Percentiles rank a stretch among this genome's conserved stretches.
Evolutionary conservation across 2,113 vertebrate genomes (phyloP).

Genomic region (Echinops telfairi): DNA sequence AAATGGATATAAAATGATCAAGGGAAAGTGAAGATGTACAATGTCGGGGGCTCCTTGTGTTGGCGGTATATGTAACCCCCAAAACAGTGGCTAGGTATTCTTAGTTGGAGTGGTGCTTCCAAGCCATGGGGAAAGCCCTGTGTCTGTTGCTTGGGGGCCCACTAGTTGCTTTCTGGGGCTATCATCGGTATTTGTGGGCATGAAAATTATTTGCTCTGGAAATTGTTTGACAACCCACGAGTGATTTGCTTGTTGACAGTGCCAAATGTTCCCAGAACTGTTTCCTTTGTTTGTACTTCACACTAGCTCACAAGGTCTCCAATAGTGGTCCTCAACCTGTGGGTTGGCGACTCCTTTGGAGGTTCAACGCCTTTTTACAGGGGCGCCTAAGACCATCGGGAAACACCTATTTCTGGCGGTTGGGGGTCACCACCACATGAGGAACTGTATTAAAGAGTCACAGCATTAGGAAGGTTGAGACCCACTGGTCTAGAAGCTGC

Average conservation of each 20-base stretch:
- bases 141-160: conserved; percentile 31
- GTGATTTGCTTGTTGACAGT: conserved; percentile 25
- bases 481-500: background rate
- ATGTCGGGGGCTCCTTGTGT: background rate
- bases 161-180: conserved; percentile 4
- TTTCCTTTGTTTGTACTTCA: conserved; percentile 52
- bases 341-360: too few relatives aligned
- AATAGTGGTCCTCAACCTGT: background rate
- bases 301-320: conserved; percentile 10
- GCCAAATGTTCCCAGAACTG: background rate
- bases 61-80: background rate
- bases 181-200: conserved; percentile 62
- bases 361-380: too few relatives aligned
- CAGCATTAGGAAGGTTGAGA: too few relatives aligned
- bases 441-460: too few relatives aligned
- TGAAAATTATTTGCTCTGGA: conserved; percentile 48
- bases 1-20: conserved; percentile 43
- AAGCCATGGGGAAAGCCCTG: background rate
- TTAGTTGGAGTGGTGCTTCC: background rate
- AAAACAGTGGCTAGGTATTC: conserved; percentile 7
- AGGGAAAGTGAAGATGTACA: background rate
- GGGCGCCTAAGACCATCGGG: too few relatives aligned
- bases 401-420: too few relatives aligned
- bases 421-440: too few relatives aligned
- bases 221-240: conserved; percentile 41